These are phyloP conservation scores for Cephonodes hylas DNA, from an alignment of 2,888 invertebrate species.

Conservation along the genomic window DNA sequence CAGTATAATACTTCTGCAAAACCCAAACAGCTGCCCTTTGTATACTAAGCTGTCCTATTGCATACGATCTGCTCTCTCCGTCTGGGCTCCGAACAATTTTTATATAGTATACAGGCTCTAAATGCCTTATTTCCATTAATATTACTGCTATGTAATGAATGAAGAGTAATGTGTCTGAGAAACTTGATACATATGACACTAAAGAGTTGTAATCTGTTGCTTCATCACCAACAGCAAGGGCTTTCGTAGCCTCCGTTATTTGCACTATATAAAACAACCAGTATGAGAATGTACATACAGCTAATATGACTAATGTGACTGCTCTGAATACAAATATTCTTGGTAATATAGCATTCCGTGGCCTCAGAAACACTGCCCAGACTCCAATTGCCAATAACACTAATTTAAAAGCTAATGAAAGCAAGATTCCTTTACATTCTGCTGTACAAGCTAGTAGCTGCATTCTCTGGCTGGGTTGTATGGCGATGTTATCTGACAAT, in stretches of 20 bases:
- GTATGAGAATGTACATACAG: conserved; percentile 96
- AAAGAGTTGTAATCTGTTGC: conserved; percentile 92
- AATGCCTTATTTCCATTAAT: conserved; percentile 94
- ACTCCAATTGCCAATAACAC: conserved; percentile 93
- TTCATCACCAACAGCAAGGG: conserved; percentile 89
- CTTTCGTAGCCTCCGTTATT: conserved; percentile 89
- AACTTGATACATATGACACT: conserved; percentile 95
- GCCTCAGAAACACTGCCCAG: conserved; percentile 95
- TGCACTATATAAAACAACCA: conserved; percentile 99
- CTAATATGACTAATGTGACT: conserved; percentile 91
- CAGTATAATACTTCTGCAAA: conserved; percentile 96
- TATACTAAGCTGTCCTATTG: conserved; percentile 94
- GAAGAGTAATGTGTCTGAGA: conserved; percentile 96
- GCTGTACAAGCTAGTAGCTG: conserved; percentile 91
- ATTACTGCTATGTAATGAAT: conserved; percentile 97
- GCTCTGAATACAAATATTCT: conserved; percentile 95
- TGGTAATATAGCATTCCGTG: conserved; percentile 92
- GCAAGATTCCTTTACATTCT: conserved; percentile 95
- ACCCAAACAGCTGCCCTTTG: conserved; percentile 98
- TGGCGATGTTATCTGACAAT: conserved; percentile 84
- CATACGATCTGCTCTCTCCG: conserved; percentile 93
- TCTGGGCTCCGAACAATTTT: conserved; percentile 97
- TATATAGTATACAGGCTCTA: conserved; percentile 93
- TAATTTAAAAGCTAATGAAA: conserved; percentile 95
- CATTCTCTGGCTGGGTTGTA: conserved; percentile 85